These are phyloP conservation scores for Jaculus jaculus DNA, from an alignment of 2,113 vertebrate genomes.

Conservation along the genomic window DNA sequence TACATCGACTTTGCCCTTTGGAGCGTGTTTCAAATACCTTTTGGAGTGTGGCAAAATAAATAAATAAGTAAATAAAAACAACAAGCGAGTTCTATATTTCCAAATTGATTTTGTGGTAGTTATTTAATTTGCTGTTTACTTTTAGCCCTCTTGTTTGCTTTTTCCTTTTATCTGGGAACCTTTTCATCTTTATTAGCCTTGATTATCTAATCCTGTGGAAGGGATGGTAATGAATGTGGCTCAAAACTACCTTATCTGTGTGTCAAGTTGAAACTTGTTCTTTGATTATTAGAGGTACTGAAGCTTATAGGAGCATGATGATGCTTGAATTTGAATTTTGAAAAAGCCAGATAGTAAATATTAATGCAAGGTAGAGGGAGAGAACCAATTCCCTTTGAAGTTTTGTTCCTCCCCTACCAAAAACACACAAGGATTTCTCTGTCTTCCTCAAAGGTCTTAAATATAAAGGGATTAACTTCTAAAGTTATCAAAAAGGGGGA, in stretches of 20 bases:
- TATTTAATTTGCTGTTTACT: slow-evolving; percentile 21
- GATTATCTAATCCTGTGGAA: slow-evolving; percentile 24
- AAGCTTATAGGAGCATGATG: slow-evolving; percentile 43
- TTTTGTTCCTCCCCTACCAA: not conserved
- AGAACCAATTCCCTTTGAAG: not conserved
- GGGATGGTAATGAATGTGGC: not conserved
- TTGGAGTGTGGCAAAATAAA: slow-evolving; percentile 15
- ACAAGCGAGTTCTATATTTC: not conserved
- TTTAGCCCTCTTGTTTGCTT: slow-evolving; percentile 10
- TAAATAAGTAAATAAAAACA: not conserved
- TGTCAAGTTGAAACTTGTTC: slow-evolving; percentile 58
- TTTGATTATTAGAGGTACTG: slow-evolving; percentile 44
- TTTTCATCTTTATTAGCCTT: slow-evolving; percentile 44
- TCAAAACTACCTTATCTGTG: not conserved
- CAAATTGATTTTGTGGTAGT: slow-evolving; percentile 42
- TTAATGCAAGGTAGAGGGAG: slow-evolving; percentile 8
- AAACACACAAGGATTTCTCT: not conserved
- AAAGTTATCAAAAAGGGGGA: slow-evolving; percentile 25
- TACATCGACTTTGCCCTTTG: slow-evolving; percentile 33
- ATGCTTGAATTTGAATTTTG: slow-evolving; percentile 60
- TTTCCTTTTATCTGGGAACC: slow-evolving; percentile 46
- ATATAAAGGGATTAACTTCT: slow-evolving; percentile 45
- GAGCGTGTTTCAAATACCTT: slow-evolving; percentile 29
- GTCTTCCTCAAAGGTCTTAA: slow-evolving; percentile 40
- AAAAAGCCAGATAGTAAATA: slow-evolving; percentile 42